Evolutionary conservation across 2,888 invertebrate genomes (phyloP).

Genomic region (Meghimatium bilineatum): DNA sequence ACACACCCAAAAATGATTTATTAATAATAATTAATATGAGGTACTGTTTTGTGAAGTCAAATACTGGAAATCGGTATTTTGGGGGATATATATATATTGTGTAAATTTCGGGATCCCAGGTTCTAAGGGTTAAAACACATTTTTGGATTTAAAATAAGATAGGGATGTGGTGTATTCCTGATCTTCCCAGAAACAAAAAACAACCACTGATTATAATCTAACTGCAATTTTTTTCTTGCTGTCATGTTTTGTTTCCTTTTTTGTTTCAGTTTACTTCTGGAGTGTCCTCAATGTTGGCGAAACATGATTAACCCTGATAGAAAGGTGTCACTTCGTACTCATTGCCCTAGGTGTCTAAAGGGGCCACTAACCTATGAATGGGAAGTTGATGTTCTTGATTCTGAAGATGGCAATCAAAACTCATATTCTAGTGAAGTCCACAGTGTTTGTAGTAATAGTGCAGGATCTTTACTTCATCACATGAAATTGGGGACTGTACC

Average conservation of each 20-base stretch:
- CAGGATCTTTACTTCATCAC: slow-evolving; percentile 56
- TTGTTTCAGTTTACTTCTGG: slow-evolving; percentile 59
- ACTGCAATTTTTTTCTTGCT: neutral
- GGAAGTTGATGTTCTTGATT: slow-evolving; percentile 50
- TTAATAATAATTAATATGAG: too few relatives aligned
- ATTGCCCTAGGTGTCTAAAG: slow-evolving; percentile 56
- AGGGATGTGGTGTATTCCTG: neutral
- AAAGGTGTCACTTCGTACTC: slow-evolving; percentile 63
- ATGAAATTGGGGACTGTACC: neutral
- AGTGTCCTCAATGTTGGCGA: slow-evolving; percentile 61
- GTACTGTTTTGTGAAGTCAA: too few relatives aligned
- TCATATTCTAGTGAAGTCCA: slow-evolving; percentile 32
- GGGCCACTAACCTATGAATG: slow-evolving; percentile 59
- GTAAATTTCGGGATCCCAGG: too few relatives aligned
- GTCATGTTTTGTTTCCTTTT: neutral
- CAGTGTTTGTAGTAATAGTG: slow-evolving; percentile 59
- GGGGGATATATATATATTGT: too few relatives aligned
- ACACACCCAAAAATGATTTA: too few relatives aligned
- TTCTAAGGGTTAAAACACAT: too few relatives aligned
- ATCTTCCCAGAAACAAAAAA: too few relatives aligned
- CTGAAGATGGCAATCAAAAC: slow-evolving; percentile 26
- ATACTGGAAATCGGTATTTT: too few relatives aligned
- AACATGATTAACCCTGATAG: slow-evolving; percentile 65
- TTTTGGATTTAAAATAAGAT: neutral
- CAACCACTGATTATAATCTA: neutral